Evolutionary conservation across 2,113 vertebrate genomes (phyloP), one percentile per base, ranked within the genome.

Genomic region (Paradoxurus hermaphroditus): DNA sequence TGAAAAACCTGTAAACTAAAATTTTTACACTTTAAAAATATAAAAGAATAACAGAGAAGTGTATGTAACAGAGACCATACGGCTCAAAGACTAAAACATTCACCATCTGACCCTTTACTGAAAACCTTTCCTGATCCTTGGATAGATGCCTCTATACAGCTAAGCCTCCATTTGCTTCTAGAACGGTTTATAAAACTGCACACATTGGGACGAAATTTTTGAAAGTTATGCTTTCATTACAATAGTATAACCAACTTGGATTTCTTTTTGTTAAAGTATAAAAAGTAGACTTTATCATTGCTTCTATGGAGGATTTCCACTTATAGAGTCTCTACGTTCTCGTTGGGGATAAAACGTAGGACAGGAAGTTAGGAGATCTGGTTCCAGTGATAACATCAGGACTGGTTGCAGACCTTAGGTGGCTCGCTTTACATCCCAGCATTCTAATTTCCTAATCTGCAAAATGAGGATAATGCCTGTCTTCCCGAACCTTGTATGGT

Each of bases 11-110:
- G 11, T 63, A 56, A 91, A 9, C 13, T 56, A 62, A 93, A 86
- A 70, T 85, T 94, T 94, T 86, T 73, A 29, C 25, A 44, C 85
- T 70, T 86, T 44, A 49, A 65, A 96, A 91, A 78, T 91, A 59
- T 34, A 3, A 65, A 29, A 59, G 70, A 59, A 27, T n/a, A 79
- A 56, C 12, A 49, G 85, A 62, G 8, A 51, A 88, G 36, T 75
- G 13, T 16, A 39, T 59, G 23, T 3, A 59, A 34, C 15, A 89
- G 18, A 86, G 12, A 68, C 3, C 31, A 23, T 27, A 27, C 44
- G 56, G 16, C 12, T 59, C 31, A 91, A 94, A 91, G 9, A 41
- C 70, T 62, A 82, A 39, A 62, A 36, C 31, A 70, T 85, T 93
- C 78, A 25, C 25, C 82, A 0, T 53, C 70, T 41, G 67, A 19